Evolutionary conservation across 1,140 invertebrate species (phyloP).

Genomic region (Leptestheria dahalacensis): DNA sequence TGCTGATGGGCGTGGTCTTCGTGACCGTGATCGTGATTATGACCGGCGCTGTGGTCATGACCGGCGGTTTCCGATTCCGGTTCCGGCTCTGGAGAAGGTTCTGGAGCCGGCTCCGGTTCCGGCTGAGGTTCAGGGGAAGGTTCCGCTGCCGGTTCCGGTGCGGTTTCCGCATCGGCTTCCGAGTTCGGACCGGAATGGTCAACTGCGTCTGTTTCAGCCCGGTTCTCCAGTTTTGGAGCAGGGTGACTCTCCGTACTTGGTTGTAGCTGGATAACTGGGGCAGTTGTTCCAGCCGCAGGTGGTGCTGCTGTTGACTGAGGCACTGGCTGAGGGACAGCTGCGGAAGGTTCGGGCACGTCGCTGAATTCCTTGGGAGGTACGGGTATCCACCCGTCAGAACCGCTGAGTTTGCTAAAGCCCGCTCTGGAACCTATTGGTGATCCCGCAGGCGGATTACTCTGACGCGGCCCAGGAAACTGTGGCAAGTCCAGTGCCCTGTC

Average conservation of each 20-base stretch:
- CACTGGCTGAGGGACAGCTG: slow-evolving; percentile 32
- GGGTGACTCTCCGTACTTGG: too few relatives aligned
- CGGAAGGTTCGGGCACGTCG: neutral
- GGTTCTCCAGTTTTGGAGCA: too few relatives aligned
- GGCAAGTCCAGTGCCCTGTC: neutral
- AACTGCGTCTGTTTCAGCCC: too few relatives aligned
- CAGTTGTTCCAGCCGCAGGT: neutral
- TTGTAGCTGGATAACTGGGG: slow-evolving; percentile 27
- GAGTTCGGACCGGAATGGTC: slow-evolving; percentile 30
- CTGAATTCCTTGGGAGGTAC: neutral
- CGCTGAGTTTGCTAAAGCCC: slow-evolving; percentile 2
- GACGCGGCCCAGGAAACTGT: neutral
- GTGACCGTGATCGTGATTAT: slow-evolving; percentile 5
- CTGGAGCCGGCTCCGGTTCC: slow-evolving; percentile 16
- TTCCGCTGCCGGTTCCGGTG: slow-evolving; percentile 20
- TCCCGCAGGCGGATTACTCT: neutral
- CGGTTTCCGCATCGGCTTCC: slow-evolving; percentile 25
- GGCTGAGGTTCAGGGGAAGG: slow-evolving; percentile 26
- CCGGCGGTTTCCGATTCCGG: slow-evolving; percentile 15
- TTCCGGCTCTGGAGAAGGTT: slow-evolving; percentile 23
- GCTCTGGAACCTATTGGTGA: neutral
- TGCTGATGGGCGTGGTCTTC: slow-evolving; percentile 8
- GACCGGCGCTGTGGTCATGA: slow-evolving; percentile 6
- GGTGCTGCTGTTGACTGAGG: slow-evolving; percentile 22
- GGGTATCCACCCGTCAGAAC: slow-evolving; percentile 13